Conservation (phyloP, 2,113 vertebrate species). For the Cricetomys ansorgei region DNA sequence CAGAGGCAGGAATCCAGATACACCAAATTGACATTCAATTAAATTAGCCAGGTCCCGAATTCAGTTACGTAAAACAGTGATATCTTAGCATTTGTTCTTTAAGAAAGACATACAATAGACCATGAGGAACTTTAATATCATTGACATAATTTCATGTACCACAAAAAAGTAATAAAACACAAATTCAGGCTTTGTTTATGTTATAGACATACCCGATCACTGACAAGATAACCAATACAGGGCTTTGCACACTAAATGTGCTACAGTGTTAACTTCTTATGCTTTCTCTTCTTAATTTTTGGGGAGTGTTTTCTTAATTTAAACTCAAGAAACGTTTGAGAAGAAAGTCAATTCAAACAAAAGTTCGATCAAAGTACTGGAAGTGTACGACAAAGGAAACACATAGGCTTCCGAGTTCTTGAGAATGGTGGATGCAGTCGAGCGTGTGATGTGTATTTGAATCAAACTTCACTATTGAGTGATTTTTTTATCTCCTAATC, state of each 20-base stretch:
- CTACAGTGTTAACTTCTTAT: not conserved
- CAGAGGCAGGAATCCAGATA: not conserved
- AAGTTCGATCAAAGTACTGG: not conserved
- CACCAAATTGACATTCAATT: not conserved
- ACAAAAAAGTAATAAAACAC: not conserved
- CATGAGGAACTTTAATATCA: not conserved
- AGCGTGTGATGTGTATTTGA: not conserved
- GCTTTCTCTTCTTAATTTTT: not conserved
- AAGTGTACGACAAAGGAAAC: not conserved
- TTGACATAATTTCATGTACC: not conserved
- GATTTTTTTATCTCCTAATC: not conserved
- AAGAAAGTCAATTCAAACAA: not conserved
- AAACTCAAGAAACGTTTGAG: not conserved
- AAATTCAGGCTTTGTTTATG: not conserved
- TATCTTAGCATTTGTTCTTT: not conserved
- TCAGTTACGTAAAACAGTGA: not conserved
- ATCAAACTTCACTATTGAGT: not conserved
- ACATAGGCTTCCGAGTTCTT: not conserved
- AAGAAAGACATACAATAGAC: not conserved
- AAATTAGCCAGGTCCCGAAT: not conserved
- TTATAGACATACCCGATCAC: not conserved
- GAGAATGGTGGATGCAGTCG: not conserved
- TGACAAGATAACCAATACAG: not conserved
- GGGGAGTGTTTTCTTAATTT: not conserved
- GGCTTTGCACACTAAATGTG: not conserved